Base-by-base conservation (phyloP, 30 jellyfish, hydroid and myxozoan genomes). In the Nemopilema nomurai region DNA sequence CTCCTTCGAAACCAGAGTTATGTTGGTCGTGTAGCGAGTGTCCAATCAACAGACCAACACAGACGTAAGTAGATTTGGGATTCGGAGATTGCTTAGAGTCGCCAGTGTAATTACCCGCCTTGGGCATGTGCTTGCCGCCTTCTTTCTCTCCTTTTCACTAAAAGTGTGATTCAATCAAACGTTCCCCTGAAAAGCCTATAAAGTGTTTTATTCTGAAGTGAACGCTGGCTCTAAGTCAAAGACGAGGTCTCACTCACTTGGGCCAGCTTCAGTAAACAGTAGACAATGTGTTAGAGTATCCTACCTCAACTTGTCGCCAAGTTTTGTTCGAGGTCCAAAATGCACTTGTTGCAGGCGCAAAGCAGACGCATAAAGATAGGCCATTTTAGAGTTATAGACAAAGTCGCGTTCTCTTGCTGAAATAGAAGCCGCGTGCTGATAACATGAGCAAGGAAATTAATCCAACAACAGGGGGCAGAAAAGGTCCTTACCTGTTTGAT, bases 401-500 rank as follows among this genome's bases (percentile, higher is more conserved):
- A 41, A 41, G 57, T 13, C 13, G 6, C 13, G 13, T 41, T 41
- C 57, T 13, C 57, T 13, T 41, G 57, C 13, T 41, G 6, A 41
- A 41, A 41, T 3, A 41, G 13, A 6, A 3, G 13, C 13, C 57
- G 13, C 57, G 57, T 3, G n/a, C n/a, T n/a, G 13, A 41, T 41
- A 41, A 3, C 57, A 41, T 13, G 57, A 41, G 57, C 57, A 41
- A 41, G 57, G 13, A 41, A 41, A 41, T 41, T 3, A 41, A 41
- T 41, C n/a, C n/a, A n/a, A 41, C 57, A 41, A 41, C 57, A 41
- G 57, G 57, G 57, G 57, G 57, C 57, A 13, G 13, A 41, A 41
- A 41, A 3, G 57, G 57, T 29, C 31, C 83, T 19, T 65, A 84
- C 93, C 93, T 84, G 93, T 84, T 84, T 84, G 64, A 84, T 84